These are phyloP conservation scores for Carabus problematicus DNA, from an alignment of 2,888 invertebrate genomes.

Conservation along the genomic window DNA sequence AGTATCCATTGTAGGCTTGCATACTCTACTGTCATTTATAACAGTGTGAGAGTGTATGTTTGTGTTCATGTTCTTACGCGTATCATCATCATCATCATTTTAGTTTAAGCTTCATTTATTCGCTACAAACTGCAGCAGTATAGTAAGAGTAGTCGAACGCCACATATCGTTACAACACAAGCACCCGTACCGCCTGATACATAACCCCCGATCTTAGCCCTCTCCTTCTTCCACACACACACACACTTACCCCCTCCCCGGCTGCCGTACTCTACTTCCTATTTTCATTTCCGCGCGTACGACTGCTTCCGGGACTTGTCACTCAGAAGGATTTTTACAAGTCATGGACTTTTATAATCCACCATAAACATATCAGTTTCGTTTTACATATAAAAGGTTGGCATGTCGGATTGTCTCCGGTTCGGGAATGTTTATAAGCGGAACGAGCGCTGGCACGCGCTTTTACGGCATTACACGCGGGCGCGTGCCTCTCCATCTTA, in stretches of 20 bases:
- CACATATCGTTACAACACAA: neutral
- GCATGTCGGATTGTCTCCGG: conserved; percentile 54
- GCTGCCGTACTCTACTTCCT: conserved; percentile 50
- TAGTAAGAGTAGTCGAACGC: too few relatives aligned
- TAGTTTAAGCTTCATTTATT: conserved; percentile 61
- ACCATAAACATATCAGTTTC: conserved; percentile 59
- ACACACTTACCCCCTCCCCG: conserved; percentile 47
- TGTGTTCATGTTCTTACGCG: conserved; percentile 30
- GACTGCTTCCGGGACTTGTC: conserved; percentile 58
- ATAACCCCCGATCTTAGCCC: conserved; percentile 19
- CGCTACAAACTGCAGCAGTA: conserved; percentile 44
- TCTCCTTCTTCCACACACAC: conserved; percentile 45
- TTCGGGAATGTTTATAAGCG: conserved; percentile 52
- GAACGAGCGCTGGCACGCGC: conserved; percentile 27
- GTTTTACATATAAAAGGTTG: conserved; percentile 59
- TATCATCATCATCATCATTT: conserved; percentile 59
- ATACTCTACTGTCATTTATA: neutral
- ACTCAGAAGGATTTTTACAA: conserved; percentile 60
- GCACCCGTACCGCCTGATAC: conserved; percentile 5
- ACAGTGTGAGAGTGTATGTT: neutral
- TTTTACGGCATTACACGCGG: conserved; percentile 20
- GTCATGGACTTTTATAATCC: conserved; percentile 61
- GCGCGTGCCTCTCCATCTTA: neutral
- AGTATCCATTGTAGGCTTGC: conserved; percentile 12
- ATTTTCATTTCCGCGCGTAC: conserved; percentile 59